Percentiles rank a stretch among this genome's conserved stretches.
phyloP scores from a whole-genome alignment of 2,888 invertebrate genomes.

The Ochropleura leucogaster region DNA sequence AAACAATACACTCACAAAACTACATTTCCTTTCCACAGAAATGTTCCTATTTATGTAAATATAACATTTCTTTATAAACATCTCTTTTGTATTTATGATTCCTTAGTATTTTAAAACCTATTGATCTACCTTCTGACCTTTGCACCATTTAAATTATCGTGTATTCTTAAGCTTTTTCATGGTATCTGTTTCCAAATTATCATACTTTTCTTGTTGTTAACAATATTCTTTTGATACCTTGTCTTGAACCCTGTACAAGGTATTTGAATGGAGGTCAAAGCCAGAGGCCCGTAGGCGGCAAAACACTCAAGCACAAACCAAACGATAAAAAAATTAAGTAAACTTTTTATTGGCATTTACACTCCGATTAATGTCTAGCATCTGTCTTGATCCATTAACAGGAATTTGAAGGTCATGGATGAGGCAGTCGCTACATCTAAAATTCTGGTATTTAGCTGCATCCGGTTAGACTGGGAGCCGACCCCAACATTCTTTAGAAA shows the following conservation, averaged over 20 bases:
- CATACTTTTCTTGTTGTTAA: conserved; percentile 4
- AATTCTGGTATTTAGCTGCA: background rate
- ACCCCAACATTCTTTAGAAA: background rate
- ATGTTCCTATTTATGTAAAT: background rate
- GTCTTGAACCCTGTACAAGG: background rate
- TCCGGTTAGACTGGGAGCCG: background rate
- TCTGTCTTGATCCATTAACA: background rate
- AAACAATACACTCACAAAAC: no score
- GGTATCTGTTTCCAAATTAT: conserved; percentile 9
- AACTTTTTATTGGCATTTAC: background rate
- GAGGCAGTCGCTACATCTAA: background rate
- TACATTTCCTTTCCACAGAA: background rate
- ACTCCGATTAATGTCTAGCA: background rate
- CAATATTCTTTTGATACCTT: conserved; percentile 8
- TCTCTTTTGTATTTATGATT: background rate
- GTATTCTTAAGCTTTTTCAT: background rate
- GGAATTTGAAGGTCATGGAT: background rate
- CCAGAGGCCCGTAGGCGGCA: no score
- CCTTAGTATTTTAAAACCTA: conserved; percentile 3
- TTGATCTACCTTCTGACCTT: conserved; percentile 1
- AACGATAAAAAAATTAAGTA: no score
- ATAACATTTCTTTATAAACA: background rate
- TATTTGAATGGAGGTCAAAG: background rate
- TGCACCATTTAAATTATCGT: conserved; percentile 1
- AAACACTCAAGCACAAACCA: no score